Base-by-base conservation (phyloP, 2,888 invertebrate species). In the Ophion ventricosus region DNA sequence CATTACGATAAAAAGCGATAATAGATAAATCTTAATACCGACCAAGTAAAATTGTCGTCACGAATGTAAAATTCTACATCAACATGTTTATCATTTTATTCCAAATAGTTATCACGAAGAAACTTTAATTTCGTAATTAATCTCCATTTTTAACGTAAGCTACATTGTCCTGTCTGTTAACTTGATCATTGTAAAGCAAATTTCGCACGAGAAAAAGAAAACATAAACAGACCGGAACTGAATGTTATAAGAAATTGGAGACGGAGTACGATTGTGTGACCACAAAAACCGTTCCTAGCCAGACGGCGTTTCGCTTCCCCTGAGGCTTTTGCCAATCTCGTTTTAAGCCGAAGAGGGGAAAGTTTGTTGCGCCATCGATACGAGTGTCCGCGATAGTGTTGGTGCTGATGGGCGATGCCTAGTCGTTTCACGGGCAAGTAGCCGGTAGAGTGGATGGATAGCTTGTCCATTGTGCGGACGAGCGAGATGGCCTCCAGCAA, bases 401-500 rank as follows among this genome's bases (percentile, higher is more conserved):
- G 89, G 89, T 88, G 89, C 86, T 90, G 89, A 89, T 88, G 90
- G 88, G 87, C 90, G 90, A 90, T 90, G 69, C 66, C 80, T 83
- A 57, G 85, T 82, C 84, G 81, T 82, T 86, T 85, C 84, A 81
- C 74, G 85, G 80, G 64, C 87, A 87, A 87, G 87, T 87, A 87
- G 87, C 87, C 78, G 76, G 77, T 84, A 78, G 89, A 92, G 91
- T 91, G 90, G 91, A 92, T 92, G 91, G 92, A 92, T 91, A 92
- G 92, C 92, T 92, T 91, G 92, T 91, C 89, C 88, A 93, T 93
- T 92, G 92, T 92, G 88, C 57, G 57, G 77, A 77, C 72, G 91
- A 88, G 90, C 91, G 89, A 90, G 89, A 90, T 91, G 90, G 92
- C 92, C 92, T 91, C 88, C 90, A 88, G 92, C 92, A 85, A 92